Evolutionary conservation across 2,888 invertebrate species (phyloP), one percentile per base, ranked within the genome.

Genomic region (Perdita meconis): DNA sequence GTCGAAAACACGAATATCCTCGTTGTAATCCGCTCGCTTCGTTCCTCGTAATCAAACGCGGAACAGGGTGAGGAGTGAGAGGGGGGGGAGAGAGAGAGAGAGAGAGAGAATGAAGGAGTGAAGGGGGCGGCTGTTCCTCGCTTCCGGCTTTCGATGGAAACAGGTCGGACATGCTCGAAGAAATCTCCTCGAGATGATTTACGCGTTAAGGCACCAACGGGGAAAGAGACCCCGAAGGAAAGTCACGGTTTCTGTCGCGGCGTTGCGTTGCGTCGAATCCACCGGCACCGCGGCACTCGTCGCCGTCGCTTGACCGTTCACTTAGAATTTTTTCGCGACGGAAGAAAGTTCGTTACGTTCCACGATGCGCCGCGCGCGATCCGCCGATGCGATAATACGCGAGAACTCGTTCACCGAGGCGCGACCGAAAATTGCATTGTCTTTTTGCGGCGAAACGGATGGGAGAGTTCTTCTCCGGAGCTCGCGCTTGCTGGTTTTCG

Each of bases 121-220:
- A n/a, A n/a, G n/a, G n/a, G n/a, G n/a, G n/a, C 53, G 61, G 69
- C 80, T 64, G 70, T 77, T 81, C 73, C 59, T 44, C 42, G 42
- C 75, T 80, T 84, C 84, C 84, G 82, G 84, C 82, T 84, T 84
- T 84, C 83, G 68, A 80, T 76, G 65, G 40, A 80, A 83, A 83
- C 82, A 70, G 80, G 80, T 82, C 84, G 66, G 71, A 50, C 61
- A 47, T 50, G 72, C 65, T 65, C 44, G 61, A 66, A 69, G 77
- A 73, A 73, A 73, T 80, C 77, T 84, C 84, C 78, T 82, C 72
- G 57, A 51, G 83, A 83, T 81, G 83, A 83, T 83, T 79, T 71
- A 73, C 81, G 72, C 67, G 67, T 71, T 68, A 57, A 73, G 70
- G 66, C 60, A 61, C 42, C n/a, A n/a, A n/a, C n/a, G n/a, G n/a